phyloP scores from a whole-genome alignment of 2,113 vertebrate genomes.

The Galemys pyrenaicus region DNA sequence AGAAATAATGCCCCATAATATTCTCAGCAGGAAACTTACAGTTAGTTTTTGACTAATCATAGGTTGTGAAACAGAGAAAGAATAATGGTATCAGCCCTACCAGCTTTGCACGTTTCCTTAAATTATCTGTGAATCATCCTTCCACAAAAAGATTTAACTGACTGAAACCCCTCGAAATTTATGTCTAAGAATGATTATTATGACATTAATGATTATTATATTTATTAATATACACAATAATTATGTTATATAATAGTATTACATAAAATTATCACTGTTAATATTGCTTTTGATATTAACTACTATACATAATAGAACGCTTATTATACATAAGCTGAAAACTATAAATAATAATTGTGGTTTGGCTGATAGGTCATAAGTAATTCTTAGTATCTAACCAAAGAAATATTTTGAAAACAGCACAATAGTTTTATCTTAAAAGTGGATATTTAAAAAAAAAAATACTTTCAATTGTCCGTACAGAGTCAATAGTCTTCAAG shows the following conservation, averaged over 20 bases:
- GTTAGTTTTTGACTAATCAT: slow-evolving; percentile 36
- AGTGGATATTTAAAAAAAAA: neutral
- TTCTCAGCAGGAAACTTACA: slow-evolving; percentile 3
- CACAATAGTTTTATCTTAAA: slow-evolving; percentile 22
- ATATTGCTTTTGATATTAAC: neutral
- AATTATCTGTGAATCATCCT: slow-evolving; percentile 4
- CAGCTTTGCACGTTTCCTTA: slow-evolving; percentile 23
- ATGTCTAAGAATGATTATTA: slow-evolving; percentile 4
- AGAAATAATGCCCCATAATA: neutral
- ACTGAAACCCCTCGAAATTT: slow-evolving; percentile 32
- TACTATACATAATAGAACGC: neutral
- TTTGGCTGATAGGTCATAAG: neutral
- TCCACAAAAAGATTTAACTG: slow-evolving; percentile 1
- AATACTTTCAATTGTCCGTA: slow-evolving; percentile 16
- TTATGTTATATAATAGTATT: neutral
- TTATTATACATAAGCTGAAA: slow-evolving; percentile 38
- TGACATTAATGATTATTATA: neutral
- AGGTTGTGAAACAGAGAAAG: slow-evolving; percentile 2
- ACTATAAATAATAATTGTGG: neutral
- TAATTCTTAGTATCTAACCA: slow-evolving; percentile 27
- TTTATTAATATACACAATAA: neutral
- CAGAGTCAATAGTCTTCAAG: slow-evolving; percentile 40
- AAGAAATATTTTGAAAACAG: slow-evolving; percentile 39
- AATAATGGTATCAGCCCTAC: neutral
- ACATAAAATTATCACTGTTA: neutral